A percentile compares a stretch with the other conserved stretches of the same genome.
These are phyloP conservation scores for Microplitis demolitor DNA, from an alignment of 1,140 invertebrate genomes.

Conservation along the genomic window DNA sequence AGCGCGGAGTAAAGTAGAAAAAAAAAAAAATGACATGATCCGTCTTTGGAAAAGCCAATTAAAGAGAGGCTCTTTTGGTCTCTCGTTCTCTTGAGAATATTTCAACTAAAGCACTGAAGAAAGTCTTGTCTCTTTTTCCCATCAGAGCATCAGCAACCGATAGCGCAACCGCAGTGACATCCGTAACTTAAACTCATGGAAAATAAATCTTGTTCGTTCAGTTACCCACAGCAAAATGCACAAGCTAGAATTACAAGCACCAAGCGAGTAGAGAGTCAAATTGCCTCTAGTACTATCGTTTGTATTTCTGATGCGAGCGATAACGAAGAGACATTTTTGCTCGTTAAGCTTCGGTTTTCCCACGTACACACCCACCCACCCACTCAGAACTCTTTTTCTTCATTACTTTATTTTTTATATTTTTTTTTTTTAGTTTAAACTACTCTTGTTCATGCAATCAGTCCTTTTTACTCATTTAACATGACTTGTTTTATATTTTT, in stretches of 20 bases:
- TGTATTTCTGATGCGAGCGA: conserved; percentile 10
- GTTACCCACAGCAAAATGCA: conserved; percentile 3
- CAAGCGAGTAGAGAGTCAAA: conserved; percentile 6
- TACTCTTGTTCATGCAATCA: too few relatives aligned
- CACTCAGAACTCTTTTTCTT: background rate
- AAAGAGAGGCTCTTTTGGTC: conserved; percentile 13
- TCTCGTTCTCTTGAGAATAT: conserved; percentile 4
- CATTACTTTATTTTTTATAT: background rate
- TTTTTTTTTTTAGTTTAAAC: background rate
- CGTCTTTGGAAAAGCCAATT: conserved; percentile 22
- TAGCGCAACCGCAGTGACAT: background rate
- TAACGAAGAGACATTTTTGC: conserved; percentile 36
- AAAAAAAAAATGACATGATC: background rate
- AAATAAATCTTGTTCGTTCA: conserved; percentile 19
- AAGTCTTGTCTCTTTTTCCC: background rate
- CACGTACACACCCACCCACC: background rate
- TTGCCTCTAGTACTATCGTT: conserved; percentile 20
- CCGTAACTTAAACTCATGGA: background rate
- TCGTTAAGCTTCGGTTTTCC: conserved; percentile 35
- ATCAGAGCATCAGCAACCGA: background rate
- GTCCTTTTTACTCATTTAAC: too few relatives aligned
- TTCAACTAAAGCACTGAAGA: background rate
- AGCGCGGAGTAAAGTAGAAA: background rate
- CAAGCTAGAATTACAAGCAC: conserved; percentile 20
- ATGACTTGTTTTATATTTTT: too few relatives aligned